Conservation (phyloP, 2,888 invertebrate species). For the Pachliopta kotzebuea region DNA sequence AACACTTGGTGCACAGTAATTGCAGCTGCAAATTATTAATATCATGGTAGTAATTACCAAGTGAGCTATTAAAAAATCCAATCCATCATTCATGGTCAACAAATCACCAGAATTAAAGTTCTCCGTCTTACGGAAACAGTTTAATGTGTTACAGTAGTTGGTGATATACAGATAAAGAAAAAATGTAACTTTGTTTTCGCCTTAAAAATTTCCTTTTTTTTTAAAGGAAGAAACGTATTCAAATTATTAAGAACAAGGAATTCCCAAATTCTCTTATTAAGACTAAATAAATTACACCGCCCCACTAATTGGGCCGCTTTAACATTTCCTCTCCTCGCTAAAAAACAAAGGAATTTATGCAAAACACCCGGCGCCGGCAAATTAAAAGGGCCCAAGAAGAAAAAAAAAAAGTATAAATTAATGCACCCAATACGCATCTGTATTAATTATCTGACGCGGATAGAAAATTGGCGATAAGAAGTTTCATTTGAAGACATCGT, state of each 20-base stretch:
- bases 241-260: conserved; percentile 37
- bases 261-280: conserved; percentile 57
- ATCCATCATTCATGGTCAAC: too few relatives aligned
- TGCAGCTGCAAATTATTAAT: too few relatives aligned
- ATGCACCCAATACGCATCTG: conserved; percentile 71
- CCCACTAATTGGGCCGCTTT: conserved; percentile 69
- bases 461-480: conserved; percentile 42
- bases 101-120: too few relatives aligned
- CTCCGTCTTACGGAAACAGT: too few relatives aligned
- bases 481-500: not conserved
- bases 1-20: too few relatives aligned
- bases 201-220: not conserved
- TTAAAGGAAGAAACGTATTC: not conserved
- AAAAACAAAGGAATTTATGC: conserved; percentile 73
- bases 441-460: conserved; percentile 65
- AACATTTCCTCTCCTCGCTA: conserved; percentile 48
- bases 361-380: conserved; percentile 70
- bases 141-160: too few relatives aligned
- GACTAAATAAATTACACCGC: conserved; percentile 69
- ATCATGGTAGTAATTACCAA: too few relatives aligned
- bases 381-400: conserved; percentile 66
- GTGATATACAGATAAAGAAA: not conserved
- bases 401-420: conserved; percentile 64
- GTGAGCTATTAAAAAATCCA: too few relatives aligned
- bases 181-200: conserved; percentile 13